These are phyloP conservation scores for Dendrolimus houi DNA, from an alignment of 2,888 invertebrate species.

Conservation along the genomic window DNA sequence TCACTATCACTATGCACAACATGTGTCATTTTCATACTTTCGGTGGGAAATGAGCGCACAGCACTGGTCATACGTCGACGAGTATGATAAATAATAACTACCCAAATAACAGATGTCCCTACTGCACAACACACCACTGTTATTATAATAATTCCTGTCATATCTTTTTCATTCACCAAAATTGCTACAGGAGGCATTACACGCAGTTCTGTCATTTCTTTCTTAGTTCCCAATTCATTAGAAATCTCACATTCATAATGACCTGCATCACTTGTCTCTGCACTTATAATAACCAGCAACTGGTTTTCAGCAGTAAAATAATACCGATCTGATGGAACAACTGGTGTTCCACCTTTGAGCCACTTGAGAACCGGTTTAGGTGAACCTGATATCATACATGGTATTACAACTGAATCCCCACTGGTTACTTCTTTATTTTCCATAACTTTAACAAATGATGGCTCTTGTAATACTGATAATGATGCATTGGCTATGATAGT, in stretches of 20 bases:
- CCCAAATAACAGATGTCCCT: constrained; percentile 94
- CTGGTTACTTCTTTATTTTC: constrained; percentile 87
- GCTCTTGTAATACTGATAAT: constrained; percentile 89
- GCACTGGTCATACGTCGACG: constrained; percentile 79
- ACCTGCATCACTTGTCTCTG: constrained; percentile 86
- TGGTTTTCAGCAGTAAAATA: constrained; percentile 93
- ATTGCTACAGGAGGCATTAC: constrained; percentile 79
- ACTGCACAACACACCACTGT: constrained; percentile 94
- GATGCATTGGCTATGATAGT: constrained; percentile 90
- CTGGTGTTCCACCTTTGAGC: constrained; percentile 88
- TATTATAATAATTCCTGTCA: constrained; percentile 91
- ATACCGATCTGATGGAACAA: constrained; percentile 86
- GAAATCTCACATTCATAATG: constrained; percentile 93
- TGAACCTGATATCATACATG: constrained; percentile 91
- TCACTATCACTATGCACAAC: constrained; percentile 71
- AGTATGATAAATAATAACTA: constrained; percentile 92
- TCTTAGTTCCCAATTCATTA: constrained; percentile 87
- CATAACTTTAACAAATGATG: constrained; percentile 91
- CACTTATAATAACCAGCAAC: constrained; percentile 90
- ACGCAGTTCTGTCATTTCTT: constrained; percentile 82
- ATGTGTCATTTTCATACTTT: constrained; percentile 68
- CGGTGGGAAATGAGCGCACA: constrained; percentile 61
- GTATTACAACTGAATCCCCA: constrained; percentile 90
- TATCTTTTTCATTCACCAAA: constrained; percentile 82
- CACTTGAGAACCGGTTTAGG: constrained; percentile 89